These are phyloP conservation scores for Apodemia zela DNA, from an alignment of 2,888 invertebrate species.

Conservation along the genomic window DNA sequence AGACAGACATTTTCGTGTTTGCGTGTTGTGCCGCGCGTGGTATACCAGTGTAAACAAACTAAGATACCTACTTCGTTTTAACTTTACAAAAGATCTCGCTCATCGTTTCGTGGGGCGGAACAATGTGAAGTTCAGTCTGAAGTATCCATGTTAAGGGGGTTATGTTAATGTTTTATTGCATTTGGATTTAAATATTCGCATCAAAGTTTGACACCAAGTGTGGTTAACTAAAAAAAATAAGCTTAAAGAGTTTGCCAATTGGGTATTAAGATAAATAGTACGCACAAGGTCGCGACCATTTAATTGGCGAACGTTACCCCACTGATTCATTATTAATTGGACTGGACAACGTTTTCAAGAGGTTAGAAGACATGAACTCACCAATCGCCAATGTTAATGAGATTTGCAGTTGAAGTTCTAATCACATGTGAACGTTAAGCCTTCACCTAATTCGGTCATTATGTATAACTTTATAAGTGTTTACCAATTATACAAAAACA, in stretches of 20 bases:
- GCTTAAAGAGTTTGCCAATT: conserved; percentile 17
- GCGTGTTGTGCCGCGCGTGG: too few relatives aligned
- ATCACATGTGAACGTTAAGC: conserved; percentile 37
- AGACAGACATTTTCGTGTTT: too few relatives aligned
- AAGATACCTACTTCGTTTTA: too few relatives aligned
- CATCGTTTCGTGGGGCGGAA: too few relatives aligned
- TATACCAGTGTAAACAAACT: too few relatives aligned
- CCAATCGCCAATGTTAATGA: conserved; percentile 38
- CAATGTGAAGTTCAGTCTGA: too few relatives aligned
- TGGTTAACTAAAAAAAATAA: background rate
- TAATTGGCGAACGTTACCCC: conserved; percentile 36
- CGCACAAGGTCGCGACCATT: conserved; percentile 43
- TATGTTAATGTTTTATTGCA: too few relatives aligned
- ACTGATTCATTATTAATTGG: conserved; percentile 39
- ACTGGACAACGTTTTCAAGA: conserved; percentile 33
- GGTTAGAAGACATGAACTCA: conserved; percentile 21
- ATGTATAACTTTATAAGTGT: conserved; percentile 12
- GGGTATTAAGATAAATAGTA: conserved; percentile 24
- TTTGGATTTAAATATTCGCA: too few relatives aligned
- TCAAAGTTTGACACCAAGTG: background rate
- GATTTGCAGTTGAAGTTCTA: conserved; percentile 34
- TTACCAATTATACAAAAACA: conserved; percentile 8
- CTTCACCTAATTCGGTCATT: conserved; percentile 38
- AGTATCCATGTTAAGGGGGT: too few relatives aligned
- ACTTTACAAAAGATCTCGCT: too few relatives aligned